Base-by-base conservation (phyloP, 2,888 invertebrate genomes). In the Drosophila phalerata region DNA sequence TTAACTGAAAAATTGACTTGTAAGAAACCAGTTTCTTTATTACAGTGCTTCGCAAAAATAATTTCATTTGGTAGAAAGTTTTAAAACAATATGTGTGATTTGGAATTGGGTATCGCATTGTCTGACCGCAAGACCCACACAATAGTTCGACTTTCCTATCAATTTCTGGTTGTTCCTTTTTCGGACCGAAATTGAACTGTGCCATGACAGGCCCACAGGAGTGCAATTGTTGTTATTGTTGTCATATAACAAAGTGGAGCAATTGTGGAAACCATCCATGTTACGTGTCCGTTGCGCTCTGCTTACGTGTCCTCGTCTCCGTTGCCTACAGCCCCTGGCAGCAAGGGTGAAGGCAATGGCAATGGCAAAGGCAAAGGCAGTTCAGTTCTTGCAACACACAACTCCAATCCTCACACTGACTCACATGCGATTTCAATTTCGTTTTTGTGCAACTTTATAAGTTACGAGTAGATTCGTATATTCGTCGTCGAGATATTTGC, bases 241-340 rank as follows among this genome's bases (percentile, higher is more conserved):
- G 70, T 66, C 66, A 66, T 58, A 64, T 51, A 52, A 64, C 57
- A 75, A 45, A 71, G 32, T 42, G 71, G 52, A 75, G 71, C 77
- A 76, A 76, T 77, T 69, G 77, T 66, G 73, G 63, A 62, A 75
- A 70, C 60, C 79, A 53, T 55, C 69, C 67, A 69, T 61, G 74
- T 52, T 79, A 81, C 76, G 84, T 82, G 82, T 79, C 73, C 79
- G 82, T 73, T 85, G 78, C 64, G 85, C 80, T 85, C 83, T 83
- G 83, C 73, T 85, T 80, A 52, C 43, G 49, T 67, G 58, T 47
- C 25, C 56, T 8, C 32, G 25, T 62, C 52, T 48, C 22, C 17
- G 15, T 28, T 17, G 30, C 48, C 30, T 32, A 17, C 32, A 30
- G 19, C 42, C 55, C 53, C 19, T 8, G 30, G 40, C 15, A 32